These are phyloP conservation scores for Lepidocolaptes lacrymiger DNA, from an alignment of 2,797 vertebrate species.

Conservation along the genomic window DNA sequence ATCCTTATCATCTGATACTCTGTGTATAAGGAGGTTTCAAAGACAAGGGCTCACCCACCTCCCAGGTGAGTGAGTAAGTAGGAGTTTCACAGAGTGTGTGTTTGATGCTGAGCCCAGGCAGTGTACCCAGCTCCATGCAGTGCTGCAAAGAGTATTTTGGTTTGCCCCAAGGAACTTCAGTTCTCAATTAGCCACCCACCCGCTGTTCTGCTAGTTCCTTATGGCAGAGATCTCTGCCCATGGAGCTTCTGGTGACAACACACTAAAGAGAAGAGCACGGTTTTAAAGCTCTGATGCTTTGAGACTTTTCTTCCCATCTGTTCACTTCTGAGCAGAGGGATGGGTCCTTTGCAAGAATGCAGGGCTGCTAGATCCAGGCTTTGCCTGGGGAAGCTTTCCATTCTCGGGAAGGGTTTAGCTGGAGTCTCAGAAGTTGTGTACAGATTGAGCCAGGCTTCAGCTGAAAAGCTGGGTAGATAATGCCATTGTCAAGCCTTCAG, in stretches of 20 bases:
- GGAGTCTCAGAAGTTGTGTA: background rate
- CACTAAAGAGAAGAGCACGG: background rate
- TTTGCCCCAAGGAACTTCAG: conserved; percentile 1
- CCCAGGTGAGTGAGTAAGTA: background rate
- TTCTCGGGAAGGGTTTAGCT: conserved; percentile 7
- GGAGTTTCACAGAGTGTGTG: background rate
- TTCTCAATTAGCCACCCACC: conserved; percentile 2
- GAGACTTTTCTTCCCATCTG: conserved; percentile 42
- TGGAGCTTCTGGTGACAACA: conserved; percentile 13
- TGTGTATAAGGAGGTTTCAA: background rate
- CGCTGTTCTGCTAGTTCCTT: background rate
- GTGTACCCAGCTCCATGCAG: background rate
- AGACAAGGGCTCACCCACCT: background rate
- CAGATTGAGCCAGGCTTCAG: conserved; percentile 7
- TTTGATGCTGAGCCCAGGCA: background rate
- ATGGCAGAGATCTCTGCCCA: conserved; percentile 4
- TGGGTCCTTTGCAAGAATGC: background rate
- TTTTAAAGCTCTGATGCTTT: conserved; percentile 35
- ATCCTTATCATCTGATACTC: background rate
- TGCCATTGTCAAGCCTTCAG: conserved; percentile 11
- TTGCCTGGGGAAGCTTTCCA: background rate
- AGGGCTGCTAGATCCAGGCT: background rate
- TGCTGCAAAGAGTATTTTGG: background rate
- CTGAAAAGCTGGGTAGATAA: conserved; percentile 31
- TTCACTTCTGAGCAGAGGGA: conserved; percentile 6